Evolutionary conservation across 2,797 vertebrate genomes (phyloP).

Genomic region (Eutrigla gurnardus): DNA sequence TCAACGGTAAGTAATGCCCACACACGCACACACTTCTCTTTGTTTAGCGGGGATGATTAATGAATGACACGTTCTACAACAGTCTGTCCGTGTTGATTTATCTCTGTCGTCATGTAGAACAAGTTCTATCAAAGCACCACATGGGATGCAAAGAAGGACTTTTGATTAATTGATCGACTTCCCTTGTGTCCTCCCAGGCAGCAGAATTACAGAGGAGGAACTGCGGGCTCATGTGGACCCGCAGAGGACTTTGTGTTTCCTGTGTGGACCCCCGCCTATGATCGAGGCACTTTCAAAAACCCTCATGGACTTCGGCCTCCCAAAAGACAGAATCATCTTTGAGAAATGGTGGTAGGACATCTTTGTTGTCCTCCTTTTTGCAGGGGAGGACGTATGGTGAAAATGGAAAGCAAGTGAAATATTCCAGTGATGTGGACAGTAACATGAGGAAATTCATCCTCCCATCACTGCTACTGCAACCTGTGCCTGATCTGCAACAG

Average conservation of each 20-base stretch:
- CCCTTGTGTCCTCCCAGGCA: conserved; percentile 79
- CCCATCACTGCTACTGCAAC: conserved; percentile 24
- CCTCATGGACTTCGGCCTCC: conserved; percentile 83
- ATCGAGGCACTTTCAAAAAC: conserved; percentile 89
- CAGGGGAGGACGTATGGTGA: neutral
- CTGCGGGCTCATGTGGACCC: conserved; percentile 84
- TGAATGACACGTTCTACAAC: conserved; percentile 37
- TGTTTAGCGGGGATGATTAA: conserved; percentile 39
- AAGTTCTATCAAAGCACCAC: conserved; percentile 25
- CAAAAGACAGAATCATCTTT: conserved; percentile 88
- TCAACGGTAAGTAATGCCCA: conserved; percentile 82
- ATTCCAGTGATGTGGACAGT: conserved; percentile 21
- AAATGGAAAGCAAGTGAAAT: conserved; percentile 32
- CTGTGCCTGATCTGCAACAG: conserved; percentile 19
- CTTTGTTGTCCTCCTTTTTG: neutral
- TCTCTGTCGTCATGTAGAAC: conserved; percentile 38
- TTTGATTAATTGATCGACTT: conserved; percentile 36
- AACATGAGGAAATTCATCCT: conserved; percentile 19
- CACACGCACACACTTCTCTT: conserved; percentile 8
- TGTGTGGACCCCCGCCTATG: conserved; percentile 98
- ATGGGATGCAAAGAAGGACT: neutral
- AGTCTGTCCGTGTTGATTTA: conserved; percentile 51
- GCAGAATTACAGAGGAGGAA: conserved; percentile 88
- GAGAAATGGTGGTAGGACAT: conserved; percentile 97
- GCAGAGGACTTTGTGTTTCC: conserved; percentile 89